Conservation (phyloP, 2,888 invertebrate genomes). For the Tineola bisselliella region DNA sequence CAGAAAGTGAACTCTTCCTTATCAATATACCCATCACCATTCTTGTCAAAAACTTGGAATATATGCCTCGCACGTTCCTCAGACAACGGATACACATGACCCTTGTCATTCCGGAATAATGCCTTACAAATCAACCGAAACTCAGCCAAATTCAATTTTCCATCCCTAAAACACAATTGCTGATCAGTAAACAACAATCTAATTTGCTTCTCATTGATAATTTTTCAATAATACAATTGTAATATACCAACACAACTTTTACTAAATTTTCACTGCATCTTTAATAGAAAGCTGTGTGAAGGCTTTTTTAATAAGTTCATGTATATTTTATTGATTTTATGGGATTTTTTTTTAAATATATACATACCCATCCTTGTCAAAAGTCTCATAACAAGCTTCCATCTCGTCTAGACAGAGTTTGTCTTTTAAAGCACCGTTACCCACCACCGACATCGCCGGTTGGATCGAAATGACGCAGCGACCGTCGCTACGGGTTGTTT, state of each 20-base stretch:
- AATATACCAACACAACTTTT: background rate
- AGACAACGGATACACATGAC: constrained; percentile 82
- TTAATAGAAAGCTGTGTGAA: background rate
- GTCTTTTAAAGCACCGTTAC: constrained; percentile 49
- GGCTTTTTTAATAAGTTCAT: background rate
- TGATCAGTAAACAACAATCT: background rate
- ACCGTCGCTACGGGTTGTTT: constrained; percentile 38
- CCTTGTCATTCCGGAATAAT: constrained; percentile 85
- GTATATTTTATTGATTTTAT: background rate
- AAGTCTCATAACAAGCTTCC: constrained; percentile 92
- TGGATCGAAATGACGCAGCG: constrained; percentile 50
- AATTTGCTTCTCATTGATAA: background rate
- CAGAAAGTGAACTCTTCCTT: constrained; percentile 85
- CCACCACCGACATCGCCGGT: constrained; percentile 57
- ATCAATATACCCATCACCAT: constrained; percentile 80
- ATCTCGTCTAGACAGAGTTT: constrained; percentile 72
- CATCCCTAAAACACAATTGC: constrained; percentile 68
- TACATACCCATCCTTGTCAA: constrained; percentile 88
- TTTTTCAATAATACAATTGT: too few species aligned
- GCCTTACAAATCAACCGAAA: constrained; percentile 86
- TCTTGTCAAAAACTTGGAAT: constrained; percentile 83
- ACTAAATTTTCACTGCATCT: background rate
- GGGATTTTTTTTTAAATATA: background rate
- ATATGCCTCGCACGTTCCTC: constrained; percentile 77
- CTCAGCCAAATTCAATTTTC: constrained; percentile 78